phyloP scores from a whole-genome alignment of 2,113 vertebrate genomes.

The Coreoperca whiteheadi region DNA sequence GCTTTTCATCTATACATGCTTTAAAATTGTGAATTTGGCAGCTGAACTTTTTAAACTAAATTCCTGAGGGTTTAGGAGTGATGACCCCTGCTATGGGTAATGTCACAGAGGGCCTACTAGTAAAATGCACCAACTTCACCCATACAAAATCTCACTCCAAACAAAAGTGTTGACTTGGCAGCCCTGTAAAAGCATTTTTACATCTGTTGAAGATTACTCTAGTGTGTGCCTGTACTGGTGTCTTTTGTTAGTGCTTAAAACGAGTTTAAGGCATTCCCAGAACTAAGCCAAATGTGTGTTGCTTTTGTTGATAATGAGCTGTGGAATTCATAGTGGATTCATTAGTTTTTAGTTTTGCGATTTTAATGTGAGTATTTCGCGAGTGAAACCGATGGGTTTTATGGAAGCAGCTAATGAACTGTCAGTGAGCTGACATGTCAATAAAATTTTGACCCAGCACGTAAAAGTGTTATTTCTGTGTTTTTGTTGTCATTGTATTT shows the following conservation, averaged over 20 bases:
- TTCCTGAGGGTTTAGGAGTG: too few species aligned
- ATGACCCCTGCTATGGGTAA: too few species aligned
- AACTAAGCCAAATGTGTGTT: neutral
- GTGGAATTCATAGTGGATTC: neutral
- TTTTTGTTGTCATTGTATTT: neutral
- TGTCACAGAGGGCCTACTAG: too few species aligned
- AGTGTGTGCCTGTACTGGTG: neutral
- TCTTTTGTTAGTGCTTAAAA: neutral
- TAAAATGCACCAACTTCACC: too few species aligned
- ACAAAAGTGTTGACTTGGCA: too few species aligned
- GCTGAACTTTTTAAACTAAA: too few species aligned
- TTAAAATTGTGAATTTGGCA: too few species aligned
- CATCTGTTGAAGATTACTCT: neutral
- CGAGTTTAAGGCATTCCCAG: constrained; percentile 15
- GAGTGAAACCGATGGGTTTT: neutral
- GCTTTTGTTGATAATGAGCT: neutral
- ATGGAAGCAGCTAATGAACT: constrained; percentile 1
- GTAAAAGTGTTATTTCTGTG: too few species aligned
- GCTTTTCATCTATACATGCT: too few species aligned
- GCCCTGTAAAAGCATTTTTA: too few species aligned
- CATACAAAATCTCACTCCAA: too few species aligned
- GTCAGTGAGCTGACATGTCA: constrained; percentile 17
- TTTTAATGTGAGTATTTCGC: constrained; percentile 23
- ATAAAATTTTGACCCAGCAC: constrained; percentile 18
- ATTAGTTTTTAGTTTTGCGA: neutral